These are phyloP conservation scores for Eupeodes latifasciatus DNA, from an alignment of 2,888 invertebrate genomes.

Conservation along the genomic window DNA sequence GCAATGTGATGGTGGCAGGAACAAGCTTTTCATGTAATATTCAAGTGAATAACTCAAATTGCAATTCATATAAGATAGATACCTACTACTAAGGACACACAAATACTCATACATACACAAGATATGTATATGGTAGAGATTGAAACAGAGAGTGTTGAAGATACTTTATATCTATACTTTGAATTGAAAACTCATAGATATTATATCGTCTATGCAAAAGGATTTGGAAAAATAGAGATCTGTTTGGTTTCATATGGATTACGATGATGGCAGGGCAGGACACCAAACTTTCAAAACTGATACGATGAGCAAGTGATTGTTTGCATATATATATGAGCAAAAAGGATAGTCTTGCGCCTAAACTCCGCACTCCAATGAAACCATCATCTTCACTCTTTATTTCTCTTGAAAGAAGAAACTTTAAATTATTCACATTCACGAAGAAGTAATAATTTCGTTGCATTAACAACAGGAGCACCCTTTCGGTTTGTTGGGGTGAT, in stretches of 20 bases:
- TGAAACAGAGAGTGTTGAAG: constrained; percentile 11
- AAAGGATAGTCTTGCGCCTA: constrained; percentile 25
- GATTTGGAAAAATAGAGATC: constrained; percentile 11
- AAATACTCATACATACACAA: neutral
- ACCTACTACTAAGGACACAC: constrained; percentile 9
- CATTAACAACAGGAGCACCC: constrained; percentile 42
- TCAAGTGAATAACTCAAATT: constrained; percentile 68
- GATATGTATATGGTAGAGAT: neutral
- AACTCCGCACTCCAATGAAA: constrained; percentile 33
- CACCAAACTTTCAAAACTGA: constrained; percentile 41
- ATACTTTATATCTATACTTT: constrained; percentile 6
- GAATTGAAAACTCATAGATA: constrained; percentile 42
- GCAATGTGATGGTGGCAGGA: neutral
- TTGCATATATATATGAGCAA: constrained; percentile 45
- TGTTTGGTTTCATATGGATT: constrained; percentile 2
- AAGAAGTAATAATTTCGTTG: constrained; percentile 57
- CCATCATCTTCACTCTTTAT: constrained; percentile 41
- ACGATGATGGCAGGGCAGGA: neutral
- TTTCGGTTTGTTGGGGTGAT: constrained; percentile 9
- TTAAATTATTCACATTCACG: constrained; percentile 69
- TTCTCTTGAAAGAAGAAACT: constrained; percentile 34
- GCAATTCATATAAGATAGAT: constrained; percentile 22
- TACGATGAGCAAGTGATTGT: constrained; percentile 70
- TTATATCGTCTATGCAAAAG: constrained; percentile 37
- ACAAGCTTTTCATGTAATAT: constrained; percentile 53